Evolutionary conservation across 2,113 vertebrate species (phyloP).

Genomic region (Salminus brasiliensis): DNA sequence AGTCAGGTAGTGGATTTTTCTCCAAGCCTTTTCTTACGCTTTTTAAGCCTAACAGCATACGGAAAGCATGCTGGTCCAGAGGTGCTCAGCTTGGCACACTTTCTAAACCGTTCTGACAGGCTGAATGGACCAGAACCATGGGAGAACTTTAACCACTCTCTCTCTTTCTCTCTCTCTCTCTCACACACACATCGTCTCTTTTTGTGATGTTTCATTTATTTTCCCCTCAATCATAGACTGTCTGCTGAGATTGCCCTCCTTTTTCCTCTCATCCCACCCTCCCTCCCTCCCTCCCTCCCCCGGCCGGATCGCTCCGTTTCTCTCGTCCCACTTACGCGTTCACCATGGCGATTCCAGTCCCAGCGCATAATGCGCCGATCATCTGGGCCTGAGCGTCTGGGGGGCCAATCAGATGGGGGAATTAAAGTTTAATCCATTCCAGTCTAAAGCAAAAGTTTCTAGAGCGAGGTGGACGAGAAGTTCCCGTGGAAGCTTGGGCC

Average conservation of each 20-base stretch:
- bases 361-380: neutral
- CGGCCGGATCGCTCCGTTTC: slow-evolving; percentile 40
- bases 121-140: neutral
- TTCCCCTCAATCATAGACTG: slow-evolving; percentile 15
- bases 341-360: slow-evolving; percentile 37
- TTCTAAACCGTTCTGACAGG: neutral
- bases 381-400: slow-evolving; percentile 5
- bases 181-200: no score
- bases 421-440: slow-evolving; percentile 20
- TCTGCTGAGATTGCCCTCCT: slow-evolving; percentile 32
- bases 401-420: slow-evolving; percentile 18
- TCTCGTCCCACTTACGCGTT: slow-evolving; percentile 42
- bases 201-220: neutral
- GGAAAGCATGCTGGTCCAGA: neutral
- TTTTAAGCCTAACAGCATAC: neutral
- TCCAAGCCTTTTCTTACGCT: neutral
- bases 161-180: neutral
- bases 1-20: neutral
- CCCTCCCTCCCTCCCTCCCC: slow-evolving; percentile 9
- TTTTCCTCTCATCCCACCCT: slow-evolving; percentile 2
- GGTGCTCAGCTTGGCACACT: neutral
- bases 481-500: neutral
- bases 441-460: neutral
- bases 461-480: neutral
- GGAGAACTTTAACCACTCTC: neutral